Percentiles rank a stretch among this genome's conserved stretches.
Conservation (phyloP, 1,140 invertebrate species). For the Cataglyphis hispanica region DNA sequence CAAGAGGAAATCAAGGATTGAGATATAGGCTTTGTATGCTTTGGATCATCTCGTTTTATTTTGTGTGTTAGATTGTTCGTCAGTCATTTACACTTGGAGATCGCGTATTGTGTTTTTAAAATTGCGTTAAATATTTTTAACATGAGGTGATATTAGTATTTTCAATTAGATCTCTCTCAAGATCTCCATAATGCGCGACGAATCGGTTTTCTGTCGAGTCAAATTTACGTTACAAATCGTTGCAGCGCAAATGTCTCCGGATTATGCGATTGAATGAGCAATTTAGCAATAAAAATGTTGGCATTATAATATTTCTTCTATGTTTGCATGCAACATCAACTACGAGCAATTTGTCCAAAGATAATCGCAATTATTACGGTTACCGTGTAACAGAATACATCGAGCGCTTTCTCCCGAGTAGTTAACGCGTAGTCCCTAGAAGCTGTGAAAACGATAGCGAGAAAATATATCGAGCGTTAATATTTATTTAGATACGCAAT, state of each 20-base stretch:
- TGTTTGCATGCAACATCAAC: conserved; percentile 7
- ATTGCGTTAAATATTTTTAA: background rate
- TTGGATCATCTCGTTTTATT: background rate
- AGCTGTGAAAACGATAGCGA: conserved; percentile 50
- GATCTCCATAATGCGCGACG: background rate
- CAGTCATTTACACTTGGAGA: conserved; percentile 11
- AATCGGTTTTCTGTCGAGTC: background rate
- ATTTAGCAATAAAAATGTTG: background rate
- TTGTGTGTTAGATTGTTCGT: background rate
- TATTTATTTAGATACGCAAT: conserved; percentile 60
- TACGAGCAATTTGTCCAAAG: conserved; percentile 37
- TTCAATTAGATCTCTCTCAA: background rate
- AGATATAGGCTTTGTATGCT: conserved; percentile 10
- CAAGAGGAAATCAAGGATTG: background rate
- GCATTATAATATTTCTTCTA: background rate
- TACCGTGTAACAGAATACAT: conserved; percentile 54
- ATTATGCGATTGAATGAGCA: background rate
- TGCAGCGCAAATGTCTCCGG: background rate
- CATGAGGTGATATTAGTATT: background rate
- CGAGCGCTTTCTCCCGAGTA: conserved; percentile 54
- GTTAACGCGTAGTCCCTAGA: conserved; percentile 49
- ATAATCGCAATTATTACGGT: conserved; percentile 61
- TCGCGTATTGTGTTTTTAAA: background rate
- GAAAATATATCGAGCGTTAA: conserved; percentile 26
- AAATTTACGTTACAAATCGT: background rate